A percentile compares a stretch with the other conserved stretches of the same genome.
These are phyloP conservation scores for Dichetophora obliterata DNA, from an alignment of 2,888 invertebrate genomes.

Conservation along the genomic window DNA sequence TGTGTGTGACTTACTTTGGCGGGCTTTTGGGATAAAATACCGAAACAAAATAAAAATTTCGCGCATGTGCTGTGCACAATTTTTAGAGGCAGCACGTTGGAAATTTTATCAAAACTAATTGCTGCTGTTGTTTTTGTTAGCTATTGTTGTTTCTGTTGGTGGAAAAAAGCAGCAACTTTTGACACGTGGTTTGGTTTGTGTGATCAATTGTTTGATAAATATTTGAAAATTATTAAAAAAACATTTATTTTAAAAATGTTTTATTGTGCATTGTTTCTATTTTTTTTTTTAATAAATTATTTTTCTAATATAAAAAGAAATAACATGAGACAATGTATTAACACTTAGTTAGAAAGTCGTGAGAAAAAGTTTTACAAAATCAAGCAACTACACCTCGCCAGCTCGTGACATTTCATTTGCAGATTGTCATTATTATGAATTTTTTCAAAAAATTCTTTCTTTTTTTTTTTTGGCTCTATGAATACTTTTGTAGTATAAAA, in stretches of 20 bases:
- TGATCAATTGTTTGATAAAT: too few species aligned
- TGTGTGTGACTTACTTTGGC: constrained; percentile 2
- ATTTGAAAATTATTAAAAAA: not conserved
- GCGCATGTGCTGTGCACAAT: constrained; percentile 1
- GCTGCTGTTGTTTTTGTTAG: not conserved
- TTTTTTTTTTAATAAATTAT: not conserved
- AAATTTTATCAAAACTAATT: not conserved
- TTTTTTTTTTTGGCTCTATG: constrained; percentile 45
- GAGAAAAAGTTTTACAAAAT: constrained; percentile 53
- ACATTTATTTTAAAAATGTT: too few species aligned
- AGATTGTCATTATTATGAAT: constrained; percentile 67
- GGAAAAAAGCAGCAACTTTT: not conserved
- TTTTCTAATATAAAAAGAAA: too few species aligned
- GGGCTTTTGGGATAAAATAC: not conserved
- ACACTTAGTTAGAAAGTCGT: constrained; percentile 65
- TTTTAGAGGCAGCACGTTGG: not conserved
- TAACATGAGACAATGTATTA: too few species aligned
- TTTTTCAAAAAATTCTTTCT: constrained; percentile 68
- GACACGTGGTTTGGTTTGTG: not conserved
- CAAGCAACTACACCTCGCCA: constrained; percentile 56
- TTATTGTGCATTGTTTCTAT: not conserved
- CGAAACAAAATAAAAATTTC: not conserved
- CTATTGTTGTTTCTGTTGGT: not conserved
- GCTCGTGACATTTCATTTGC: constrained; percentile 69
- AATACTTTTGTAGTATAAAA: not conserved